Conservation (phyloP, 2,113 vertebrate genomes). For the Mormyrus lacerda region DNA sequence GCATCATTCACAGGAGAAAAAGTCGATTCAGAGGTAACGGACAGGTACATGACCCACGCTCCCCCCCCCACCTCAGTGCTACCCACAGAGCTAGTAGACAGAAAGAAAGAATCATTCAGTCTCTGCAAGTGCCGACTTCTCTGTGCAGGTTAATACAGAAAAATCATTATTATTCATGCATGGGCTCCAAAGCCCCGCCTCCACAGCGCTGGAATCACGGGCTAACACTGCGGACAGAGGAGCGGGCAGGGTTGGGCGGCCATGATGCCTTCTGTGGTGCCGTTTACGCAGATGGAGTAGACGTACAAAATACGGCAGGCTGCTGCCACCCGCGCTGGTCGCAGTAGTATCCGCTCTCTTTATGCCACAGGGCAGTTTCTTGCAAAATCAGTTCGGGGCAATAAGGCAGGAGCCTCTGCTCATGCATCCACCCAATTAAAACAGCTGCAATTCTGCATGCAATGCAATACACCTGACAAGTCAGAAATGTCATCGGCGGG, state of each 20-base stretch:
- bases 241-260: background rate
- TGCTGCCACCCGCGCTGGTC: background rate
- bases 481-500: conserved; percentile 59
- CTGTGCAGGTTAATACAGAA: conserved; percentile 50
- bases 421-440: background rate
- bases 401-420: background rate
- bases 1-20: background rate
- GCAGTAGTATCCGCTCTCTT: background rate
- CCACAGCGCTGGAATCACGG: conserved; percentile 30
- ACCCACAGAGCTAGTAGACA: background rate
- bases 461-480: conserved; percentile 1
- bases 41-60: background rate
- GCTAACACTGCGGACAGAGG: conserved; percentile 24
- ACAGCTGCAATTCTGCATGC: background rate
- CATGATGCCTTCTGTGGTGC: background rate
- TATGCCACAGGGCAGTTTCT: background rate
- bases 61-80: background rate
- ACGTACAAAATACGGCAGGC: background rate
- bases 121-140: conserved; percentile 41
- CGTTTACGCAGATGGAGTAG: background rate
- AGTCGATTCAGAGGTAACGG: background rate
- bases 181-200: conserved; percentile 48
- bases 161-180: conserved; percentile 56
- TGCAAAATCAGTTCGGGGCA: background rate
- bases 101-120: background rate